Base-by-base conservation (phyloP, 2,113 vertebrate species). In the Notothenia rossii region DNA sequence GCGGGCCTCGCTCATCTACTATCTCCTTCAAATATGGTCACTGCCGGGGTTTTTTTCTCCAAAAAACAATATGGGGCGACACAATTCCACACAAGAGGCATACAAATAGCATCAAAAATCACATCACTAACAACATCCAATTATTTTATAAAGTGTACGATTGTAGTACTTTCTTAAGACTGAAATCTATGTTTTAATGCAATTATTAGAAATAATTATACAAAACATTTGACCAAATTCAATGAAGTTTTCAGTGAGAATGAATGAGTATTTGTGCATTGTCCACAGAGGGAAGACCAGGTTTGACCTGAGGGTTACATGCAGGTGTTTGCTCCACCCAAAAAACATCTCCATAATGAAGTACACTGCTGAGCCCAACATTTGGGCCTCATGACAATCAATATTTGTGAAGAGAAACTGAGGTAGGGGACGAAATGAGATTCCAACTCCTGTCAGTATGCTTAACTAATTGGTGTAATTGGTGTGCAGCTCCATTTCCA, bases 301-400 rank as follows among this genome's bases (percentile, higher is more conserved):
- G 54, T 68, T 46, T 75, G 71, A 74, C 70, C 40, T 53, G 36
- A 75, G 48, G 56, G 77, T 72, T 54, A 80, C 58, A 76, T 46
- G 40, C 72, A 72, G 58, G 54, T 56, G 63, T 84, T 84, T 71
- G 67, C 65, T 76, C 40, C 50, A 36, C 22, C 36, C 43, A 76
- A 76, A 46, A 45, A 48, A 22, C 1, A 53, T 45, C 20, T 48
- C 20, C 61, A 46, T 73, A 81, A 81, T 69, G 67, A 82, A 82
- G 82, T 76, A 72, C 81, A 73, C 48, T 74, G 79, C 71, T 79
- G 79, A 79, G 72, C 49, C 66, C 76, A 70, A 81, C 72, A 83
- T 70, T 70, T 68, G 17, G 50, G 25, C 51, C 20, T 81, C 77
- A 56, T 61, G 78, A 60, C 67, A 84, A 85, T 85, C 79, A 86